Conservation (phyloP, 2,113 vertebrate genomes). For the Pteronura brasiliensis region DNA sequence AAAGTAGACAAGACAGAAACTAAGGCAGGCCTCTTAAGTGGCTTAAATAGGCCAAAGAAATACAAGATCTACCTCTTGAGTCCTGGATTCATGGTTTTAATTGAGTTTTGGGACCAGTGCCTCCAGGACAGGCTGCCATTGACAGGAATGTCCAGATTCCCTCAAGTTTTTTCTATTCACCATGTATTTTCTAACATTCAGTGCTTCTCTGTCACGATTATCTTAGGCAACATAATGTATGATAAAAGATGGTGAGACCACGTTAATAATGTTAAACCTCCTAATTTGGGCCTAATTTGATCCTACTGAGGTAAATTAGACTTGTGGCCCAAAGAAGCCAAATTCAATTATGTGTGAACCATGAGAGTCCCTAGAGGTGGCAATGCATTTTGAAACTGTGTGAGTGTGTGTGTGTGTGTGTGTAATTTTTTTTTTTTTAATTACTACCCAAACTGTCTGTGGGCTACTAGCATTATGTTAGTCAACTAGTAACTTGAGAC, state of each 20-base stretch:
- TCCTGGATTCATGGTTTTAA: neutral
- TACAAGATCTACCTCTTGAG: neutral
- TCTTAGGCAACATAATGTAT: neutral
- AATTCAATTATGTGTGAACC: neutral
- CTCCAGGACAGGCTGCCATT: neutral
- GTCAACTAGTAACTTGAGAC: neutral
- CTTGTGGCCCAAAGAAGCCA: neutral
- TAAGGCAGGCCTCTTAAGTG: neutral
- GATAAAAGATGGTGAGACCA: neutral
- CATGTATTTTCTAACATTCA: neutral
- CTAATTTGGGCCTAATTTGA: neutral
- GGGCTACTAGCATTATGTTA: neutral
- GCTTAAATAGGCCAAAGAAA: neutral
- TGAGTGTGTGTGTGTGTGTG: rapidly evolving
- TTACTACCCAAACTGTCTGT: neutral
- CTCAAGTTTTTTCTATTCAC: neutral
- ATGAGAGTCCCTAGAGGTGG: neutral
- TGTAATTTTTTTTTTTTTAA: neutral
- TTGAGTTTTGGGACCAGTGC: neutral
- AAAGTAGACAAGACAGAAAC: neutral
- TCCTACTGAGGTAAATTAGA: neutral
- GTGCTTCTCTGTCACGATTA: neutral
- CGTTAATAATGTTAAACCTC: neutral
- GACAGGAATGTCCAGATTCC: neutral
- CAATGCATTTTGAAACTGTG: neutral